Conservation (phyloP, 2,888 invertebrate species). For the Dicyrtomina minuta region DNA sequence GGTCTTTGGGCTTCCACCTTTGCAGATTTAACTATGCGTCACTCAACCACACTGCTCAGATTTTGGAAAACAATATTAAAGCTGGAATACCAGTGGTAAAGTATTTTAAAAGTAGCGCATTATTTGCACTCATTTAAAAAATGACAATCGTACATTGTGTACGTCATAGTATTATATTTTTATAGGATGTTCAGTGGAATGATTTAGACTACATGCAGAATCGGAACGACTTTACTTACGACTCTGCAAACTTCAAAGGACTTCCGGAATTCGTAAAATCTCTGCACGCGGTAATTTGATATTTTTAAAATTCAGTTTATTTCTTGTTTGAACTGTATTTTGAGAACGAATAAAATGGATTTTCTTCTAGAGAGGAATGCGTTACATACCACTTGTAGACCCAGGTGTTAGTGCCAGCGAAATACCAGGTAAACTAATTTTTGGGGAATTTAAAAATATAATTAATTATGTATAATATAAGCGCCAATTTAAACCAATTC, state of each 20-base stretch:
- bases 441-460: too few species aligned
- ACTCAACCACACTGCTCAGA: slow-evolving; percentile 65
- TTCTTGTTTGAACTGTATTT: slow-evolving; percentile 28
- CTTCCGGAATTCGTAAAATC: slow-evolving; percentile 70
- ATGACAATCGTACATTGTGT: background rate
- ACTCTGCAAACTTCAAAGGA: slow-evolving; percentile 64
- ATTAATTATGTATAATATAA: too few species aligned
- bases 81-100: slow-evolving; percentile 77
- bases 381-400: slow-evolving; percentile 73
- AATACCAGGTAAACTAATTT: slow-evolving; percentile 53
- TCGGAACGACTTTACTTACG: slow-evolving; percentile 76
- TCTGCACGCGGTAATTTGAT: slow-evolving; percentile 61
- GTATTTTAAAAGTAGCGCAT: slow-evolving; percentile 39
- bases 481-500: too few species aligned
- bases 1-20: slow-evolving; percentile 85
- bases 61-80: slow-evolving; percentile 69
- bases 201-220: slow-evolving; percentile 82
- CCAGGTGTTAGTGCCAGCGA: slow-evolving; percentile 75
- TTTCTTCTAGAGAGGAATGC: slow-evolving; percentile 64
- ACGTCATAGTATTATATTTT: slow-evolving; percentile 19
- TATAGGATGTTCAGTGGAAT: slow-evolving; percentile 68
- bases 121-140: slow-evolving; percentile 4
- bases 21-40: slow-evolving; percentile 72
- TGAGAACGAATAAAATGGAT: too few species aligned
- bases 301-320: slow-evolving; percentile 23